phyloP scores from a whole-genome alignment of 2,888 invertebrate species.

The Nezara viridula region DNA sequence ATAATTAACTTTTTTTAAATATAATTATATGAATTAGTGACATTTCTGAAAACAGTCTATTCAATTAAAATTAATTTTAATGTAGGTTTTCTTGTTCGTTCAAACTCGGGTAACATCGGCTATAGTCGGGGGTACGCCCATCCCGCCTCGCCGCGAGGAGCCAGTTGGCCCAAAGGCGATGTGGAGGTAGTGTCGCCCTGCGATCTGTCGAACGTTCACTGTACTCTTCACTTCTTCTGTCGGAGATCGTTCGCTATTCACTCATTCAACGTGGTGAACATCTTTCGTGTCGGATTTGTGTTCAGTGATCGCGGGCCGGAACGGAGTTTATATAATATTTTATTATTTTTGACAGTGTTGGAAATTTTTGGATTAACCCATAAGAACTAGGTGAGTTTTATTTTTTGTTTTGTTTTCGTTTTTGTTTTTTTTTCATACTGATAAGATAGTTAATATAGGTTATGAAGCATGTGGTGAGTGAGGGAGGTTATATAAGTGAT shows the following conservation, averaged over 20 bases:
- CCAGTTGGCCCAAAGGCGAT: conserved; percentile 10
- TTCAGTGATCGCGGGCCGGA: not conserved
- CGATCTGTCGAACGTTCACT: not conserved
- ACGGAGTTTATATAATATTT: not conserved
- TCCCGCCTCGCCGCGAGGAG: conserved; percentile 1
- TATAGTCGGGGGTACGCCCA: not conserved
- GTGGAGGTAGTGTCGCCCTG: not conserved
- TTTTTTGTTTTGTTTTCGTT: not conserved
- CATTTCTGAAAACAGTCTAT: no score
- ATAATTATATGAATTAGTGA: no score
- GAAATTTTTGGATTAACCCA: conserved; percentile 22
- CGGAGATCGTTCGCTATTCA: not conserved
- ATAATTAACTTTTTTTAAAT: no score
- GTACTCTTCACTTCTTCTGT: not conserved
- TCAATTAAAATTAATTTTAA: no score
- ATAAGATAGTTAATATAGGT: not conserved
- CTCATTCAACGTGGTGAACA: not conserved
- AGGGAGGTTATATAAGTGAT: conserved; percentile 16
- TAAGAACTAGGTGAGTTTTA: conserved; percentile 4
- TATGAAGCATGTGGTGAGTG: not conserved
- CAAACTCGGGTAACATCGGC: not conserved
- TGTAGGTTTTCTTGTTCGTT: no score
- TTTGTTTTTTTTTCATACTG: not conserved
- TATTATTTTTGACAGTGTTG: conserved; percentile 13
- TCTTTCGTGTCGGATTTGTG: not conserved